These are phyloP conservation scores for Melanotaenia maccullochi DNA, from an alignment of 2,797 vertebrate genomes.

Conservation along the genomic window DNA sequence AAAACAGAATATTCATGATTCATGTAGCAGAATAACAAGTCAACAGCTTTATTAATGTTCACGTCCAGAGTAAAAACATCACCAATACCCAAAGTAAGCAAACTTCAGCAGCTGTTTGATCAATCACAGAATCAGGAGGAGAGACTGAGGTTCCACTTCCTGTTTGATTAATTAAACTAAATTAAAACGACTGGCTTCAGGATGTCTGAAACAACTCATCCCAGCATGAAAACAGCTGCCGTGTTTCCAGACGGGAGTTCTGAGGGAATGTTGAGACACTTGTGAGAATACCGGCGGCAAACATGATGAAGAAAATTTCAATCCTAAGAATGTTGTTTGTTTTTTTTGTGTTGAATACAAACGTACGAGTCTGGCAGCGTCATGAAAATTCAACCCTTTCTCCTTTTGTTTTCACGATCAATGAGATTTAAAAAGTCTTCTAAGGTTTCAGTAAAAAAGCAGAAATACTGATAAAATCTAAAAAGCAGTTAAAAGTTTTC, in stretches of 20 bases:
- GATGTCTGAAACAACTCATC: slow-evolving; percentile 1
- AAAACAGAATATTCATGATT: neutral
- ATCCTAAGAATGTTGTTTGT: too few species aligned
- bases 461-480: neutral
- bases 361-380: too few species aligned
- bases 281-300: too few species aligned
- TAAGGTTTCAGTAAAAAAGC: neutral
- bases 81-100: slow-evolving; percentile 12
- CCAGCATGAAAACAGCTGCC: neutral
- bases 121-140: neutral
- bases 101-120: slow-evolving; percentile 20
- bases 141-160: too few species aligned
- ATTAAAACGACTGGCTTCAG: too few species aligned
- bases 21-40: neutral
- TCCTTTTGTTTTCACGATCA: too few species aligned
- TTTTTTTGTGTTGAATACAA: neutral
- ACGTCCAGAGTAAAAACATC: slow-evolving; percentile 44
- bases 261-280: too few species aligned
- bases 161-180: too few species aligned
- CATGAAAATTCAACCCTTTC: neutral
- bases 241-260: too few species aligned
- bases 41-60: slow-evolving; percentile 55
- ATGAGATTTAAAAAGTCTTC: neutral
- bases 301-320: too few species aligned
- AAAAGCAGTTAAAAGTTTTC: neutral